Conservation (phyloP, 1,140 invertebrate genomes). For the Drosophila ficusphila region DNA sequence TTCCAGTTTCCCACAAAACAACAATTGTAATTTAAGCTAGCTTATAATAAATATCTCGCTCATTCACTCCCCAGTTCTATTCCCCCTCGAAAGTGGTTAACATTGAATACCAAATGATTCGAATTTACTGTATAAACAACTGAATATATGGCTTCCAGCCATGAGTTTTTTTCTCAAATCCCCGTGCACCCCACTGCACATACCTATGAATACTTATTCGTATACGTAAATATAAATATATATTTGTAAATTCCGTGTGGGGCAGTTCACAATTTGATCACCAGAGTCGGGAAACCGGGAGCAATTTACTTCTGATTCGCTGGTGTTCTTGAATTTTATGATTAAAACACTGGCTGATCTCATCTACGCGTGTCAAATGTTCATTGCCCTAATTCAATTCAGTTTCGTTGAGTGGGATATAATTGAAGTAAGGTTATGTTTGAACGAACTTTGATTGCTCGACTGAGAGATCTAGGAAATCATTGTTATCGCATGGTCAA, state of each 20-base stretch:
- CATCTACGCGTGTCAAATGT: slow-evolving; percentile 17
- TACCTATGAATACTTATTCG: not conserved
- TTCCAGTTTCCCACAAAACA: slow-evolving; percentile 28
- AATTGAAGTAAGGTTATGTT: slow-evolving; percentile 39
- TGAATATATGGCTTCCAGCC: slow-evolving; percentile 67
- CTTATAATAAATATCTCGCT: slow-evolving; percentile 13
- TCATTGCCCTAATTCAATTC: slow-evolving; percentile 49
- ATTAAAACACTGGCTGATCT: slow-evolving; percentile 19
- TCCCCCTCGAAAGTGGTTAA: slow-evolving; percentile 58
- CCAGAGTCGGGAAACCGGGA: slow-evolving; percentile 8
- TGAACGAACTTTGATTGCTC: slow-evolving; percentile 26
- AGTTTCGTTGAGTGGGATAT: slow-evolving; percentile 10
- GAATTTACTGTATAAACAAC: slow-evolving; percentile 51
- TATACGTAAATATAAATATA: slow-evolving; percentile 15
- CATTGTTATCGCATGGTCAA: slow-evolving; percentile 17
- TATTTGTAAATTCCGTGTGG: no score
- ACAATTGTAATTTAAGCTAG: slow-evolving; percentile 42
- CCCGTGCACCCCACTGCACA: not conserved
- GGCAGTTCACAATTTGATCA: slow-evolving; percentile 28
- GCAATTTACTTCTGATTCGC: slow-evolving; percentile 18
- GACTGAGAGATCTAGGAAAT: slow-evolving; percentile 8
- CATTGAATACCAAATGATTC: slow-evolving; percentile 75
- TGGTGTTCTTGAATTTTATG: slow-evolving; percentile 40
- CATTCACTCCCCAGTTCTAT: slow-evolving; percentile 6
- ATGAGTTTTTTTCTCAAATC: slow-evolving; percentile 22